Evolutionary conservation across 2,888 invertebrate genomes (phyloP).

Genomic region (Drosophila meridionalis): DNA sequence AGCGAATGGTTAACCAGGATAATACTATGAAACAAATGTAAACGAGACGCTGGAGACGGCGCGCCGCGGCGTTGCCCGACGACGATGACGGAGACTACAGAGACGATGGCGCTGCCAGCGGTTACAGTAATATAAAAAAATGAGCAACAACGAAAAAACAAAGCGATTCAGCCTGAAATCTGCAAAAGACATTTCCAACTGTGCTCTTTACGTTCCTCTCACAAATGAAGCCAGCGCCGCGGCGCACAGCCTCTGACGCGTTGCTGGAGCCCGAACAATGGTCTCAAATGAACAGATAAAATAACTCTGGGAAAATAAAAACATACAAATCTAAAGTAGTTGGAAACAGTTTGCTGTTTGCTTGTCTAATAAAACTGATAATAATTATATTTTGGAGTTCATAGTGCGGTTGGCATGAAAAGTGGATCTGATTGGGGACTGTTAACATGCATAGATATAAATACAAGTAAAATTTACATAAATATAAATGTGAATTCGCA

Average conservation of each 20-base stretch:
- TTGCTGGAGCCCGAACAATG: constrained; percentile 18
- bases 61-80: constrained; percentile 23
- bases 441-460: background rate
- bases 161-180: constrained; percentile 53
- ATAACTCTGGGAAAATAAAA: background rate
- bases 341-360: background rate
- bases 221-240: constrained; percentile 58
- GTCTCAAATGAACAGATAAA: constrained; percentile 38
- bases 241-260: constrained; percentile 29
- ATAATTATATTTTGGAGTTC: background rate
- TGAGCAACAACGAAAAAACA: constrained; percentile 30
- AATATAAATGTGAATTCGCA: background rate
- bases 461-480: no score
- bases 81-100: constrained; percentile 20
- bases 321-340: background rate
- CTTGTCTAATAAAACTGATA: constrained; percentile 6
- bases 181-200: constrained; percentile 75
- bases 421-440: no score
- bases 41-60: constrained; percentile 50
- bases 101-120: constrained; percentile 28
- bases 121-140: constrained; percentile 47
- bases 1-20: constrained; percentile 70
- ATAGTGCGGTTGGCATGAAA: no score
- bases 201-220: constrained; percentile 51
- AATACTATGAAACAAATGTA: constrained; percentile 80